Conservation (phyloP, 2,888 invertebrate genomes). For the Troilus luridus region DNA sequence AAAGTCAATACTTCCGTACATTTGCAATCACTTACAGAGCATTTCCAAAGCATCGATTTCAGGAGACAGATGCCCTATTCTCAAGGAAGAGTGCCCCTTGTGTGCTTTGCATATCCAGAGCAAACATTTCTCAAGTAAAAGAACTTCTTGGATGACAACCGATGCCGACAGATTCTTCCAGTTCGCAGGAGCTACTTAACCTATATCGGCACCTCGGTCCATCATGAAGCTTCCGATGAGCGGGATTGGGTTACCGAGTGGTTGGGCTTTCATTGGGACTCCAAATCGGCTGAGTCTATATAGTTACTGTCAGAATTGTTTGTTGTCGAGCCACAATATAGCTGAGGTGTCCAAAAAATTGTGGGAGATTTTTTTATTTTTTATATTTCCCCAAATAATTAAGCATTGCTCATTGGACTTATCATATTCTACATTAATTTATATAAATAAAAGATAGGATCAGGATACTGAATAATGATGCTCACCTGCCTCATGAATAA, state of each 20-base stretch:
- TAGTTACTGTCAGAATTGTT: slow-evolving; percentile 17
- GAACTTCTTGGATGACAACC: not conserved
- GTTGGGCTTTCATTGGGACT: not conserved
- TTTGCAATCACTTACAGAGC: not conserved
- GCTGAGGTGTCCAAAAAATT: not conserved
- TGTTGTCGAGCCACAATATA: not conserved
- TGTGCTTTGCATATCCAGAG: slow-evolving; percentile 15
- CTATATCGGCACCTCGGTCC: slow-evolving; percentile 33
- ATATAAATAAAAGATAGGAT: not conserved
- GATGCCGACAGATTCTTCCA: slow-evolving; percentile 24
- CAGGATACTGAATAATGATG: not conserved
- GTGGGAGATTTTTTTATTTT: not conserved
- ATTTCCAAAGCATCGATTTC: not conserved
- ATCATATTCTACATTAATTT: not conserved
- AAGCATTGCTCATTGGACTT: not conserved
- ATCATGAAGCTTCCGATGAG: slow-evolving; percentile 2
- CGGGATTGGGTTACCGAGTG: not conserved
- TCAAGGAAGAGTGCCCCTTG: slow-evolving; percentile 2
- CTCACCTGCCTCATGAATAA: slow-evolving; percentile 17
- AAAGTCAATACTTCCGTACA: not conserved
- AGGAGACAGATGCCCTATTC: slow-evolving; percentile 2
- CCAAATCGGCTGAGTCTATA: slow-evolving; percentile 13
- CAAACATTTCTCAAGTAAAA: not conserved
- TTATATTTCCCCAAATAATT: not conserved
- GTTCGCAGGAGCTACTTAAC: not conserved